Conservation (phyloP, 2,888 invertebrate species). For the Gisinianus flammeolus region DNA sequence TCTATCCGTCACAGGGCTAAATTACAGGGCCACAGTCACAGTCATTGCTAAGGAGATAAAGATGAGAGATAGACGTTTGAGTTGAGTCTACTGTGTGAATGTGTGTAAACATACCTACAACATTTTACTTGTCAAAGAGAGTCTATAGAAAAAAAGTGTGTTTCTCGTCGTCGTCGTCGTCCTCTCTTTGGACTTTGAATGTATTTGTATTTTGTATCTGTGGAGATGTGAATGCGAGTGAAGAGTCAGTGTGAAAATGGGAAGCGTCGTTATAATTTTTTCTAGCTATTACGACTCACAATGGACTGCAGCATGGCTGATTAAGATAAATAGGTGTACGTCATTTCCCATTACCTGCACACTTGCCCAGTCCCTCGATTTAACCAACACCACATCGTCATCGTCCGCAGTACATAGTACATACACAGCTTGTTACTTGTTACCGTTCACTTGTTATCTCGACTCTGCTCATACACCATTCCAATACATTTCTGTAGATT, state of each 20-base stretch:
- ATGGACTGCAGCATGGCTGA: constrained; percentile 37
- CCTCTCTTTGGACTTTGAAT: not conserved
- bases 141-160: constrained; percentile 9
- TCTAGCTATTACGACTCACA: constrained; percentile 35
- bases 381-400: too few species aligned
- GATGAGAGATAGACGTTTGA: constrained; percentile 7
- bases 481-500: too few species aligned
- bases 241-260: constrained; percentile 25
- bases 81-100: not conserved
- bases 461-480: too few species aligned
- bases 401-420: not conserved
- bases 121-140: not conserved
- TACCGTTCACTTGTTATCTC: too few species aligned
- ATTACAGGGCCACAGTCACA: not conserved
- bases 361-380: too few species aligned
- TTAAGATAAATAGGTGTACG: constrained; percentile 34
- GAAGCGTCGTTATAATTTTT: constrained; percentile 23
- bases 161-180: constrained; percentile 18
- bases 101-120: not conserved
- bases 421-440: constrained; percentile 3
- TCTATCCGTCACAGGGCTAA: not conserved
- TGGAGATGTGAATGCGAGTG: too few species aligned
- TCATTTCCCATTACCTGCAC: constrained; percentile 23
- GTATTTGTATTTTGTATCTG: not conserved
- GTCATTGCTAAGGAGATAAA: not conserved